Conservation (phyloP, 2,113 vertebrate genomes). For the Bubalus kerabau region DNA sequence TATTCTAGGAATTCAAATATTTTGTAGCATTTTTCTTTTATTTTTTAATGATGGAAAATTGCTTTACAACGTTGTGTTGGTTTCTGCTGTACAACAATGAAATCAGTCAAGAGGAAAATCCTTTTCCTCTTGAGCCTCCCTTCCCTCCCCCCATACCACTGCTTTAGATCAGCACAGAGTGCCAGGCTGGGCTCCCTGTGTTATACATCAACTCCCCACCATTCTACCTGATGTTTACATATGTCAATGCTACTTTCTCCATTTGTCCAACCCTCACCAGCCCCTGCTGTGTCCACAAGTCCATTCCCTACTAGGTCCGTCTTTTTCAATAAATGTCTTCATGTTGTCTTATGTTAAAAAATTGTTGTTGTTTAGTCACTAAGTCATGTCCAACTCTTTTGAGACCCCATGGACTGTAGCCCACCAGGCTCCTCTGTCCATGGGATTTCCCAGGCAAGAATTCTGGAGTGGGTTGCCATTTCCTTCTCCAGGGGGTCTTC, state of each 20-base stretch:
- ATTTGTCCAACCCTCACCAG: not conserved
- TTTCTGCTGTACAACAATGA: not conserved
- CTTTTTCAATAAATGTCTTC: not conserved
- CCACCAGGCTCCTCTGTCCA: not conserved
- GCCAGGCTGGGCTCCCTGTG: not conserved
- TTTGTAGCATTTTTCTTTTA: not conserved
- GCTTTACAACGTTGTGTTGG: not conserved
- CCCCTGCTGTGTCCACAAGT: not conserved
- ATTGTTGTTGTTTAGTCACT: not conserved
- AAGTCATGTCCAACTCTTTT: not conserved
- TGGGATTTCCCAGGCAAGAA: not conserved
- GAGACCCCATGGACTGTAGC: not conserved
- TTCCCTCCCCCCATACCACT: fast-evolving
- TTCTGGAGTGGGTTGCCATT: not conserved
- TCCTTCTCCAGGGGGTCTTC: not conserved
- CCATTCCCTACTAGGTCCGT: not conserved
- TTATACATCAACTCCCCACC: not conserved
- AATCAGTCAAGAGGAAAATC: not conserved
- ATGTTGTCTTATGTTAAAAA: not conserved
- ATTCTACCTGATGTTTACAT: not conserved
- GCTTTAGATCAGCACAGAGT: not conserved
- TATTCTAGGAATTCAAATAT: conserved; percentile 40
- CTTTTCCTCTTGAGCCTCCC: not conserved
- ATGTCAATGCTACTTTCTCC: not conserved
- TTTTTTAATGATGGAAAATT: not conserved